Base-by-base conservation (phyloP, 2,113 vertebrate species). In the Xenus cinereus region DNA sequence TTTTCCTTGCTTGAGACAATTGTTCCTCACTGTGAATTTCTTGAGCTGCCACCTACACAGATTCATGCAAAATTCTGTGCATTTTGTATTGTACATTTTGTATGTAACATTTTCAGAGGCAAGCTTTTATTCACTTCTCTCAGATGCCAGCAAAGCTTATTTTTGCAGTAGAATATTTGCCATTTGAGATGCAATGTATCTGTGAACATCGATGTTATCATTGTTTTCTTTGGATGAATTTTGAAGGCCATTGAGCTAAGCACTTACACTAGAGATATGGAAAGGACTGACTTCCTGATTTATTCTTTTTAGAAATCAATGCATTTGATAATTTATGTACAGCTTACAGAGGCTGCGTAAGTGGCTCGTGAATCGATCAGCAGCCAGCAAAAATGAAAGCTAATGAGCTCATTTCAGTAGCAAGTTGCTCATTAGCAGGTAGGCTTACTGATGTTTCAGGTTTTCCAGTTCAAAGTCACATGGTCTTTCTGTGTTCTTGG, bases 221-320 rank as follows among this genome's bases (percentile, higher is more conserved):
- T 48, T 91, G 67, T 86, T 94, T 87, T 72, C 66, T 87, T 45
- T 88, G 68, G 78, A 80, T 89, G 82, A 64, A 64, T 91, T 91
- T 74, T 91, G 93, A 91, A 91, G 94, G 71, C 92, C 87, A 10
- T 54, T 53, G 80, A 82, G 57, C 57, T 73, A 54, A 72, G 77
- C 76, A 33, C 45, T 64, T 87, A 18, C 23, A 27, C n/a, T 28
- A 54, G 77, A 76, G 62, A 62, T 87, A 46, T 0, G 3, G 73
- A 60, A 87, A 93, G 59, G 41, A 59, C 68, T 45, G 69, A 69
- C 77, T 97, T 92, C 62, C 62, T 41, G 41, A 96, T 87, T 89
- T 97, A 84, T 95, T 95, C 87, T 94, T 96, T 96, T 84, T 93
- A 85, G 89, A 92, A 96, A 97, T 97, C 94, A 33, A 92, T 97